Conservation (phyloP, 1,140 invertebrate genomes). For the Tribolium madens region DNA sequence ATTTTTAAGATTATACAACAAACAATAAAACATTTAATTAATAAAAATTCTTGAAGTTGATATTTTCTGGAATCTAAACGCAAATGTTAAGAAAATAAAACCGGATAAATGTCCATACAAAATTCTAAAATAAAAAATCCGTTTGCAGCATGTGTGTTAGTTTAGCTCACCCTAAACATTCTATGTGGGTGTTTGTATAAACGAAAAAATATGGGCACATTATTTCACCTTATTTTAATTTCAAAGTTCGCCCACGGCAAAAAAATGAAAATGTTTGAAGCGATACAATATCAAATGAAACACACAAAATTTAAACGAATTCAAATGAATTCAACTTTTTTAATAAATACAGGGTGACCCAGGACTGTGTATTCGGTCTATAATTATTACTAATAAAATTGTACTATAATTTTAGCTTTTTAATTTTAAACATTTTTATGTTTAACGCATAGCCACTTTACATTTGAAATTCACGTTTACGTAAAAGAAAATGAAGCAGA, state of each 20-base stretch:
- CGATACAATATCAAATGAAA: not conserved
- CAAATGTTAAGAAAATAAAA: no score
- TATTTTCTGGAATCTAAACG: no score
- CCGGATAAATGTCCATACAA: no score
- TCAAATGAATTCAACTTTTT: slow-evolving; percentile 17
- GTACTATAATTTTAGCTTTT: slow-evolving; percentile 25
- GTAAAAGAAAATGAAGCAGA: not conserved
- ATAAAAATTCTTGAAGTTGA: no score
- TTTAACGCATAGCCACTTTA: slow-evolving; percentile 25
- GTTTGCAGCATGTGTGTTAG: not conserved
- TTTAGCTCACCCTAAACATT: not conserved
- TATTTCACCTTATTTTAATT: slow-evolving; percentile 17
- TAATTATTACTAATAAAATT: no score
- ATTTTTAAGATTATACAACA: no score
- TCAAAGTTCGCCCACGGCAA: not conserved
- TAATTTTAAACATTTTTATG: slow-evolving; percentile 16
- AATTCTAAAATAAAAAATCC: not conserved
- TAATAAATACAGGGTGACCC: no score
- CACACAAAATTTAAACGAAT: slow-evolving; percentile 7
- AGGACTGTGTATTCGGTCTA: no score
- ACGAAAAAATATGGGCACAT: slow-evolving; percentile 22
- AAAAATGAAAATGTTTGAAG: slow-evolving; percentile 9
- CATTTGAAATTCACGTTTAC: slow-evolving; percentile 7
- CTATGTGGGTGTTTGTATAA: slow-evolving; percentile 1
- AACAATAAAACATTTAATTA: no score